Percentiles rank a stretch among this genome's conserved stretches.
Evolutionary conservation across 1,140 invertebrate genomes (phyloP).

Genomic region (Cotesia typhae): DNA sequence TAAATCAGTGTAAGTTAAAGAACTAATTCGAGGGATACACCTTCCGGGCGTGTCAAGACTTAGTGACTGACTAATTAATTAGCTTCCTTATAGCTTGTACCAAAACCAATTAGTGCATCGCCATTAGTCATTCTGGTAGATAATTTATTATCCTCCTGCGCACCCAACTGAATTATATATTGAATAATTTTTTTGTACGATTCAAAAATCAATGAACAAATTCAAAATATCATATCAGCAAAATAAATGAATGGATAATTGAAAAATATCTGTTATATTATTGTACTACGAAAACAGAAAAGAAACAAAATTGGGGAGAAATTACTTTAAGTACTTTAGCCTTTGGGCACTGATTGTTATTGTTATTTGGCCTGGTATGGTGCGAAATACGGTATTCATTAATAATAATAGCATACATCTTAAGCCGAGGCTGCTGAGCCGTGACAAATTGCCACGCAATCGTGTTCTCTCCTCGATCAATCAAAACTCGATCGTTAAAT

Average conservation of each 20-base stretch:
- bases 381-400: slow-evolving; percentile 17
- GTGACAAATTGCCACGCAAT: slow-evolving; percentile 33
- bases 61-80: slow-evolving; percentile 37
- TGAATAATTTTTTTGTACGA: too few relatives aligned
- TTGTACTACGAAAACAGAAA: too few relatives aligned
- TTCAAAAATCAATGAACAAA: too few relatives aligned
- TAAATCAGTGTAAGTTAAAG: not conserved
- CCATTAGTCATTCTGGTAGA: slow-evolving; percentile 3
- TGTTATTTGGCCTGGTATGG: not conserved
- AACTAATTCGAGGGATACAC: not conserved
- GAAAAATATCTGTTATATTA: too few relatives aligned
- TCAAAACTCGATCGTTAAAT: slow-evolving; percentile 31
- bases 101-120: slow-evolving; percentile 8
- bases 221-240: too few relatives aligned
- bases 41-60: slow-evolving; percentile 7
- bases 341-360: too few relatives aligned
- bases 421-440: not conserved
- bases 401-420: slow-evolving; percentile 10
- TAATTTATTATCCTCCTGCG: not conserved
- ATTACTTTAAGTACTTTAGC: too few relatives aligned
- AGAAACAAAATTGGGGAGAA: too few relatives aligned
- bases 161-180: too few relatives aligned
- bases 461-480: slow-evolving; percentile 30
- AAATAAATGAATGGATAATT: too few relatives aligned
- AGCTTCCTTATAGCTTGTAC: not conserved